Evolutionary conservation across 1,140 invertebrate species (phyloP), one percentile per base, ranked within the genome.

Genomic region (Drosophila nigrodunni): DNA sequence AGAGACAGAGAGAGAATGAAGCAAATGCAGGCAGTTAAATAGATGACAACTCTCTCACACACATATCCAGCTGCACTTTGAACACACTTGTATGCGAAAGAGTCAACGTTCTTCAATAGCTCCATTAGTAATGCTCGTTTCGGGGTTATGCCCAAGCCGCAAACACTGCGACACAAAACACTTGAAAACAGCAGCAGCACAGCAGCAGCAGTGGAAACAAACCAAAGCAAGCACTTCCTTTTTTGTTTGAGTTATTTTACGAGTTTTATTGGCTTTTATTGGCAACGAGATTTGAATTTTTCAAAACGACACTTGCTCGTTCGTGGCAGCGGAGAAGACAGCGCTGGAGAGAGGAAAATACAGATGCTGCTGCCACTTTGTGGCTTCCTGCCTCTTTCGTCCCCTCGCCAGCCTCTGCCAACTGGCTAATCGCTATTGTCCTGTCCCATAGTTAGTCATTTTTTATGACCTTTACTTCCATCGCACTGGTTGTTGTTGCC

Each of bases 231-330:
- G 21, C 50, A 64, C 18, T 21, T 21, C 18, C 41, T 66, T 73
- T 72, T 70, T 74, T 83, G 71, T 88, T 89, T 88, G 83, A 89
- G 80, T 87, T 88, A 88, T 88, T 88, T 88, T 88, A 89, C 77
- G 85, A 89, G 78, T 89, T 87, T 90, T 91, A 91, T 91, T 91
- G 90, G 82, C 90, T 91, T 91, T 91, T 91, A 91, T 91, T 91
- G 90, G 85, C 90, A 89, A 83, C 82, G 90, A 87, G 85, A 91
- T 91, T 91, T 91, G 90, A 90, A 82, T 90, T 83, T 91, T 89
- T 88, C 85, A 88, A 80, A 88, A 80, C 85, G 83, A 88, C 83
- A 88, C 83, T 88, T 77, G 76, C 74, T 68, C 73, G 47, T n/a
- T 73, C 15, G 64, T 55, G 59, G 64, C 60, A 55, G 18, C 3